phyloP scores from a whole-genome alignment of 2,888 invertebrate species.

The Liodrosophila aerea region DNA sequence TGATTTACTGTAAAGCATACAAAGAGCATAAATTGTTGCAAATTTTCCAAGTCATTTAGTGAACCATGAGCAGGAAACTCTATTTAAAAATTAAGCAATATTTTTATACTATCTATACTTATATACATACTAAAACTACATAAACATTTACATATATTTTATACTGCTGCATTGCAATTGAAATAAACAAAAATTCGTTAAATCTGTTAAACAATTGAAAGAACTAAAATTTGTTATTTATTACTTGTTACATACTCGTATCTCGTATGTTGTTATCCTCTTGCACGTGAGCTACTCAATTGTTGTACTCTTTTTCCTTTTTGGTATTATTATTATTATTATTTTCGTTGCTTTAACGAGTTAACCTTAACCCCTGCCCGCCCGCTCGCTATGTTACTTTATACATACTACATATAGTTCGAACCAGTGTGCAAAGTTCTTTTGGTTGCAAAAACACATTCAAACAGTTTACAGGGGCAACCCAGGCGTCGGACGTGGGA shows the following conservation, averaged over 20 bases:
- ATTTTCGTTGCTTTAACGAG: slow-evolving; percentile 40
- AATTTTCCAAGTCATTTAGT: slow-evolving; percentile 39
- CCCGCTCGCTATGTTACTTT: slow-evolving; percentile 38
- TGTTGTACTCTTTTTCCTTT: slow-evolving; percentile 9
- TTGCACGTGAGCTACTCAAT: slow-evolving; percentile 48
- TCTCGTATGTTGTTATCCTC: slow-evolving; percentile 1
- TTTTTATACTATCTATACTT: slow-evolving; percentile 28
- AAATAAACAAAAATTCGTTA: slow-evolving; percentile 31
- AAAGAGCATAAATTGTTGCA: neutral
- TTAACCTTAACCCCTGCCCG: slow-evolving; percentile 22
- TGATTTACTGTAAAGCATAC: slow-evolving; percentile 12
- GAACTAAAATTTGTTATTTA: slow-evolving; percentile 37
- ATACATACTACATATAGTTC: slow-evolving; percentile 13
- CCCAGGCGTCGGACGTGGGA: slow-evolving; percentile 7
- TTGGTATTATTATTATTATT: slow-evolving; percentile 32
- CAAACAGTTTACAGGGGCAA: slow-evolving; percentile 55
- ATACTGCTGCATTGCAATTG: slow-evolving; percentile 21
- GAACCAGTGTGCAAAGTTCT: slow-evolving; percentile 58
- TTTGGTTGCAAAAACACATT: slow-evolving; percentile 70
- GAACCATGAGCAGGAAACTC: slow-evolving; percentile 23
- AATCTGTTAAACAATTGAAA: slow-evolving; percentile 19
- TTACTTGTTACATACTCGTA: slow-evolving; percentile 13
- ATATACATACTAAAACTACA: slow-evolving; percentile 27
- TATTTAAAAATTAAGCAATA: slow-evolving; percentile 56
- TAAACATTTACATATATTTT: slow-evolving; percentile 13